Evolutionary conservation across 2,888 invertebrate genomes (phyloP).

Genomic region (Tolmerus cingulatus): DNA sequence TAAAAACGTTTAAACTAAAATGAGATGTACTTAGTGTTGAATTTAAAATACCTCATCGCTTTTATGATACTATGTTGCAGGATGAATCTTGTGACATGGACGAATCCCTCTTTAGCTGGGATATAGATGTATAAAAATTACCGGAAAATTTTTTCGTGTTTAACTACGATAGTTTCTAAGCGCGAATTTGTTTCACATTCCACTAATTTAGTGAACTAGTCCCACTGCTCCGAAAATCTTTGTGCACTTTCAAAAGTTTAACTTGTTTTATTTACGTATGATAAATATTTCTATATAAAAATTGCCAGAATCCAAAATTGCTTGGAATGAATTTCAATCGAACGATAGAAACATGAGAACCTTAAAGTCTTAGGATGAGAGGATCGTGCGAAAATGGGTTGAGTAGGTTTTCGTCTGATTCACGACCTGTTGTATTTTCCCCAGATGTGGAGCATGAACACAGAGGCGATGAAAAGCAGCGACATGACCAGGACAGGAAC

Average conservation of each 20-base stretch:
- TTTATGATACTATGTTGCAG: no score
- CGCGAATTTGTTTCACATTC: not conserved
- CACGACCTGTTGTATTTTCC: constrained; percentile 95
- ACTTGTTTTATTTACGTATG: not conserved
- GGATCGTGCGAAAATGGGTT: not conserved
- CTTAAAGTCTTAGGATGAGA: constrained; percentile 14
- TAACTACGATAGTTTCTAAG: no score
- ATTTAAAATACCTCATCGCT: no score
- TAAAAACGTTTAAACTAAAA: no score
- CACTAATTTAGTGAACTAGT: not conserved
- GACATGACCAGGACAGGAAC: constrained; percentile 99
- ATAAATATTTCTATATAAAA: constrained; percentile 31
- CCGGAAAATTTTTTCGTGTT: no score
- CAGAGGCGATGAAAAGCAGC: constrained; percentile 97
- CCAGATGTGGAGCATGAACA: constrained; percentile 99
- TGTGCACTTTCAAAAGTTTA: not conserved
- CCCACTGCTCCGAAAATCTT: not conserved
- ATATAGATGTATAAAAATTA: no score
- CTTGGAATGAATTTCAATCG: constrained; percentile 11
- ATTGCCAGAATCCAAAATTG: not conserved
- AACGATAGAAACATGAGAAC: not conserved
- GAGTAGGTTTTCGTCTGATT: constrained; percentile 40
- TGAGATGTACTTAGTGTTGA: no score
- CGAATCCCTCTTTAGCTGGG: no score
- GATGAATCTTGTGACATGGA: no score